Evolutionary conservation across 2,113 vertebrate species (phyloP).

Genomic region (Microtus montanus): DNA sequence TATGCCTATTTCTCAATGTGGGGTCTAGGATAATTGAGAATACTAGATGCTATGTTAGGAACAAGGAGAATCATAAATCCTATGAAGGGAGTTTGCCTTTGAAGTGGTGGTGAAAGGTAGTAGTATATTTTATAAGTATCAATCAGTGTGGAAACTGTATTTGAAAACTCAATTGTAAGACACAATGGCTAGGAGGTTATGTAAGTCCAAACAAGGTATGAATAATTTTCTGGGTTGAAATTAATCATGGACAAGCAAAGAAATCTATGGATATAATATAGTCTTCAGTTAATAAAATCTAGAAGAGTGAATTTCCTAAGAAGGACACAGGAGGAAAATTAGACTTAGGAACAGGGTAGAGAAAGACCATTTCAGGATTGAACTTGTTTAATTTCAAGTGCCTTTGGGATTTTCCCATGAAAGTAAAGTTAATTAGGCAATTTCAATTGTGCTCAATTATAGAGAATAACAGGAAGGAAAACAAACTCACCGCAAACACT

Average conservation of each 20-base stretch:
- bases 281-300: background rate
- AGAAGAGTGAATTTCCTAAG: background rate
- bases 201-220: background rate
- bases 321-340: background rate
- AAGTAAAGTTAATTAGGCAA: background rate
- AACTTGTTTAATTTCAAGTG: background rate
- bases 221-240: background rate
- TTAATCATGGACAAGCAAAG: background rate
- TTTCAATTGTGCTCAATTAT: background rate
- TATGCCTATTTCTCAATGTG: background rate
- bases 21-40: background rate
- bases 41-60: background rate
- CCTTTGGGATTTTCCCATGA: background rate
- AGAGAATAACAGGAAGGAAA: background rate
- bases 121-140: background rate
- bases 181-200: background rate
- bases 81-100: background rate
- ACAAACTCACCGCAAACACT: background rate
- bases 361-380: background rate
- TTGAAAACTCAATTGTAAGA: background rate
- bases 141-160: background rate
- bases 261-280: background rate
- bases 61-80: background rate
- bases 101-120: background rate
- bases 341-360: background rate